Conservation (phyloP, 2,113 vertebrate genomes). For the Lonchura striata region DNA sequence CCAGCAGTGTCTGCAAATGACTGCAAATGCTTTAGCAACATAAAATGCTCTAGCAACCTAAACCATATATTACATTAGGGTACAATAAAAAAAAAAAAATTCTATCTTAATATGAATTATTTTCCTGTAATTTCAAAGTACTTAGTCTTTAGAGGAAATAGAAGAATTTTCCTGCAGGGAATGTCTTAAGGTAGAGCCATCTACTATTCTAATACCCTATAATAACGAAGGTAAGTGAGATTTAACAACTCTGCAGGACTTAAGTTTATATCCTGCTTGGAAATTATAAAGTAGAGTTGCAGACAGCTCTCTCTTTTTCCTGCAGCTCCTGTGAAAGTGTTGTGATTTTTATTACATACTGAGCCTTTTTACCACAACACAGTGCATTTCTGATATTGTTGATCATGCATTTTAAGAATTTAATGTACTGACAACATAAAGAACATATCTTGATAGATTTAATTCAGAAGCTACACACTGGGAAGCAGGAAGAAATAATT, state of each 20-base stretch:
- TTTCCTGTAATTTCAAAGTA: neutral
- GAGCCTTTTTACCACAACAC: constrained; percentile 1
- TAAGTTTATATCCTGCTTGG: constrained; percentile 54
- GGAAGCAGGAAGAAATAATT: neutral
- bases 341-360: constrained; percentile 34
- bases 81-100: neutral
- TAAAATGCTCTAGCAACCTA: neutral
- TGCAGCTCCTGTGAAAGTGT: neutral
- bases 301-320: constrained; percentile 9
- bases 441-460: neutral
- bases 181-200: constrained; percentile 23
- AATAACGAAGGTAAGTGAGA: constrained; percentile 64
- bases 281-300: constrained; percentile 50
- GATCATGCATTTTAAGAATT: neutral
- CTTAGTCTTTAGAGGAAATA: constrained; percentile 9
- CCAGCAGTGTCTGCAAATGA: neutral
- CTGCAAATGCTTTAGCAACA: neutral
- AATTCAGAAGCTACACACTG: neutral
- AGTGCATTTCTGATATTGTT: neutral
- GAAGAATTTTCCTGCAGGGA: constrained; percentile 25
- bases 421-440: neutral
- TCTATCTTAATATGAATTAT: neutral
- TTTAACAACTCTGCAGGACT: constrained; percentile 63
- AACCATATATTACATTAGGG: neutral
- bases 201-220: constrained; percentile 61